Evolutionary conservation across 2,888 invertebrate species (phyloP).

Genomic region (Tipula vernalis): DNA sequence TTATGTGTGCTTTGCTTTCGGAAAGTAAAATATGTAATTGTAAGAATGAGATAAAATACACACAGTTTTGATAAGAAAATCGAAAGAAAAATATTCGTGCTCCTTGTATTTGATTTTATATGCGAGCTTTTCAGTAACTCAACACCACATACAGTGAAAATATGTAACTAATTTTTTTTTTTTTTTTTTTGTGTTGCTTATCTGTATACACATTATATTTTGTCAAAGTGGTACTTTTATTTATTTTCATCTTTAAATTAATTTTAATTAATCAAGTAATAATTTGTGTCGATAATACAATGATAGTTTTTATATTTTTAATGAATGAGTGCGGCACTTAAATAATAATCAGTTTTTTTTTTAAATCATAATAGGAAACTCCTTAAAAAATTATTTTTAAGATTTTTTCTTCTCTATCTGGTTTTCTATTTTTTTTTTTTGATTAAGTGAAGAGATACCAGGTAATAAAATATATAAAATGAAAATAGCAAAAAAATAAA

Average conservation of each 20-base stretch:
- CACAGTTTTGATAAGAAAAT: not conserved
- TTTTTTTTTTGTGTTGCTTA: not conserved
- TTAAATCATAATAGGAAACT: not conserved
- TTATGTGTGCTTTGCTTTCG: not conserved
- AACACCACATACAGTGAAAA: not conserved
- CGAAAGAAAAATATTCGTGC: not conserved
- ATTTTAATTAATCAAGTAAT: not conserved
- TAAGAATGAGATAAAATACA: not conserved
- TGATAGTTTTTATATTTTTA: not conserved
- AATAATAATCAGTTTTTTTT: not conserved
- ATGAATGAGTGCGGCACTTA: not conserved
- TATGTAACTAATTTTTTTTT: not conserved
- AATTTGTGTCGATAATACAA: not conserved
- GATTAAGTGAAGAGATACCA: not conserved
- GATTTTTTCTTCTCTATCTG: not conserved
- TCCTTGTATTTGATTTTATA: not conserved
- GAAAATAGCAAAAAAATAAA: not conserved
- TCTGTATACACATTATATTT: not conserved
- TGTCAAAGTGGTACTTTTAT: constrained; percentile 4
- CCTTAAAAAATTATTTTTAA: not conserved
- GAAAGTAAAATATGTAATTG: not conserved
- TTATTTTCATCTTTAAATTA: not conserved
- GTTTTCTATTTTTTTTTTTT: not conserved
- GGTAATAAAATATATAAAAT: not conserved
- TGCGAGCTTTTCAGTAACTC: not conserved